These are phyloP conservation scores for Taphrorychus bicolor DNA, from an alignment of 2,888 invertebrate species.

Conservation along the genomic window DNA sequence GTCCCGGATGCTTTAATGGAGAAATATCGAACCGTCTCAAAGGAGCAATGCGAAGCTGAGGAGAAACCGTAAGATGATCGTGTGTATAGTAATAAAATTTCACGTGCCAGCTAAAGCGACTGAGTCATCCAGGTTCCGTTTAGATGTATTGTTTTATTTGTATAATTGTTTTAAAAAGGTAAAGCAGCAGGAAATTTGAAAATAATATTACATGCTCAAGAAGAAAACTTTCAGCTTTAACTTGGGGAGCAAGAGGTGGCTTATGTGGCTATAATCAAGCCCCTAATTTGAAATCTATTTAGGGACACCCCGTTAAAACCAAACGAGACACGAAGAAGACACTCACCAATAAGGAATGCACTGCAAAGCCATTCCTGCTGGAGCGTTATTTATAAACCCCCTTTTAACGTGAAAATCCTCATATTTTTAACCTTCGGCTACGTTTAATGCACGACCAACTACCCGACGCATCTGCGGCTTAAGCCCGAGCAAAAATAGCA, in stretches of 20 bases:
- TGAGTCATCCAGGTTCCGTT: too few species aligned
- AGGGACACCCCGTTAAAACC: neutral
- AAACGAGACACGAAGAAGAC: constrained; percentile 1
- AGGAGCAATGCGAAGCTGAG: too few species aligned
- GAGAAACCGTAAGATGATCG: too few species aligned
- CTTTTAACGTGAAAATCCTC: constrained; percentile 10
- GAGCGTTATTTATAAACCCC: constrained; percentile 42
- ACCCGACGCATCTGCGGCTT: neutral
- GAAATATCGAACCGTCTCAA: neutral
- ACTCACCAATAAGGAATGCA: constrained; percentile 14
- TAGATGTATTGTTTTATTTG: too few species aligned
- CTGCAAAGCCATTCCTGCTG: constrained; percentile 39
- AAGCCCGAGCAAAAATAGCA: neutral
- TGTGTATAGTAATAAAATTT: too few species aligned
- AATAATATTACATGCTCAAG: too few species aligned
- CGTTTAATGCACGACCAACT: constrained; percentile 8
- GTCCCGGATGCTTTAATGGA: neutral
- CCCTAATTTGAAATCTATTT: neutral
- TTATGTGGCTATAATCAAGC: too few species aligned
- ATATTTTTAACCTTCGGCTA: constrained; percentile 42
- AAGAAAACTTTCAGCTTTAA: too few species aligned
- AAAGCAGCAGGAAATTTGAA: too few species aligned
- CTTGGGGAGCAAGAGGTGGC: too few species aligned
- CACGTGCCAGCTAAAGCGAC: too few species aligned
- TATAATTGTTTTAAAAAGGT: too few species aligned